A percentile compares a stretch with the other conserved stretches of the same genome.
phyloP scores from a whole-genome alignment of 2,888 invertebrate species.

The Diploptera punctata region DNA sequence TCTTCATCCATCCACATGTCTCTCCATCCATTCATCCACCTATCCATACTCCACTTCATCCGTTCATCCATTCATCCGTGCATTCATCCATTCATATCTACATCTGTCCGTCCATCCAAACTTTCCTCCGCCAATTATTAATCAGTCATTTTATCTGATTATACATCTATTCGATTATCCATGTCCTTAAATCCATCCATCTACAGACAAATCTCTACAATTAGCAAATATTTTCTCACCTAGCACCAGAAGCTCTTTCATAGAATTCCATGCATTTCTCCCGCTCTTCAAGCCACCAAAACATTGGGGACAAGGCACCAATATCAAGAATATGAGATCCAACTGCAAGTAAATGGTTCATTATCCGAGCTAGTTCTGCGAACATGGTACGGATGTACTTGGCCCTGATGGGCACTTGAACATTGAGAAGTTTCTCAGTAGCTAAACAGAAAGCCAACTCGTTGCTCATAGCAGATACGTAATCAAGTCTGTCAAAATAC shows the following conservation, averaged over 20 bases:
- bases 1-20: no score
- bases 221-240: no score
- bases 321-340: constrained; percentile 96
- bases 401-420: constrained; percentile 77
- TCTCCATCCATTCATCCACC: no score
- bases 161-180: no score
- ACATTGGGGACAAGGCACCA: constrained; percentile 97
- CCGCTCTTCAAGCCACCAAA: constrained; percentile 98
- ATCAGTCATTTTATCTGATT: no score
- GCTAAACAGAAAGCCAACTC: constrained; percentile 81
- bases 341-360: constrained; percentile 98
- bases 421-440: constrained; percentile 81
- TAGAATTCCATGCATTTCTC: constrained; percentile 99
- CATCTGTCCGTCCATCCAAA: no score
- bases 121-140: no score
- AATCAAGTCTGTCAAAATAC: constrained; percentile 88
- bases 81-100: no score
- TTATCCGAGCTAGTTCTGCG: constrained; percentile 92
- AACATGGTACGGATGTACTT: constrained; percentile 78
- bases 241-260: constrained; percentile 95
- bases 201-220: no score
- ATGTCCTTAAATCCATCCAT: no score
- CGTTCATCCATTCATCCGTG: no score
- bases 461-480: constrained; percentile 83
- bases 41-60: no score